Base-by-base conservation (phyloP, 2,113 vertebrate species). In the Delphinus delphis region DNA sequence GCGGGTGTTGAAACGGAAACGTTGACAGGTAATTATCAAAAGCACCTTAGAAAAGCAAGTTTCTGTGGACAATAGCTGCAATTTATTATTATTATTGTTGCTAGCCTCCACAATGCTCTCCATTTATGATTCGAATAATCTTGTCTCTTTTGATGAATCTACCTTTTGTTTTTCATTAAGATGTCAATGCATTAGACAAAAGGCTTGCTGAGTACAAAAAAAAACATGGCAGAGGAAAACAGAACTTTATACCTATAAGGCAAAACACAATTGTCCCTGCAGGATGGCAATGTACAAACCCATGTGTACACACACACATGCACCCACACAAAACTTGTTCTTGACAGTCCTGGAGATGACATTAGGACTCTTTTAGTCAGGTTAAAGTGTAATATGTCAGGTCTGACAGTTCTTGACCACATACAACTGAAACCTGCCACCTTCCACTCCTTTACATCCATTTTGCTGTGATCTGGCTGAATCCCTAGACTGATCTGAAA, bases 21-120 rank as follows among this genome's bases (percentile, higher is more conserved):
- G 96, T 92, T 98, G 98, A 97, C 97, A 98, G 96, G 97, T 90
- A 98, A 98, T 98, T 97, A 97, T 93, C 96, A 92, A 95, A 98
- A 97, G 92, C 41, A 89, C 92, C 96, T 98, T 96, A 98, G 96
- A 97, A 98, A 97, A 97, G 97, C 97, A 97, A 95, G 82, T 97
- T 98, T 98, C 97, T 96, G 79, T 88, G 95, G 96, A 93, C 95
- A 95, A 96, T 81, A 83, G 79, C 86, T 76, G 55, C 86, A 93
- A 97, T 98, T 97, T 97, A 95, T 97, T 98, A 97, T 97, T 97
- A 93, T 95, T 97, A 53, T 96, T 97, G 89, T 96, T 88, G 79
- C 77, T 67, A 87, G 82, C 79, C 74, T 97, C 93, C 55, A 53
- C 79, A 47, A 87, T 96, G 67, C 41, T 98, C 97, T 93, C 70